Evolutionary conservation across 2,797 vertebrate species (phyloP).

Genomic region (Tadarida brasiliensis): DNA sequence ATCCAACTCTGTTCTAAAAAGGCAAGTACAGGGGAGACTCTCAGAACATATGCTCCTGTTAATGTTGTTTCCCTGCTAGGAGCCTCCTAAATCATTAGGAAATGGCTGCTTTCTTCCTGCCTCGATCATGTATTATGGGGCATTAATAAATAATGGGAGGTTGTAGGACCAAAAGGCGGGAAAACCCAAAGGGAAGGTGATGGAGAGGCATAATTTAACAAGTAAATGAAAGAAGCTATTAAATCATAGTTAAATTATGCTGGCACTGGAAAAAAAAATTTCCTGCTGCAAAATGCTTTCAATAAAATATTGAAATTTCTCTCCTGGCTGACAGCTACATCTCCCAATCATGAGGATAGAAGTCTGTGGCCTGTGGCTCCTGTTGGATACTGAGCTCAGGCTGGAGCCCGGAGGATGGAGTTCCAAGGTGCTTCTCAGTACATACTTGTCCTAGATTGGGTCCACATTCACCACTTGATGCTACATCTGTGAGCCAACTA

Average conservation of each 20-base stretch:
- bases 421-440: not conserved
- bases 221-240: slow-evolving; percentile 88
- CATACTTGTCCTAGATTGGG: not conserved
- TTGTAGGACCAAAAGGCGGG: slow-evolving; percentile 85
- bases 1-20: slow-evolving; percentile 63
- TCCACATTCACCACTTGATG: not conserved
- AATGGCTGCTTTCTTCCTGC: slow-evolving; percentile 82
- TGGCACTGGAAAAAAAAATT: slow-evolving; percentile 78
- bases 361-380: slow-evolving; percentile 59
- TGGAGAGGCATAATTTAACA: slow-evolving; percentile 87
- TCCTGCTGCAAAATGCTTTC: slow-evolving; percentile 81
- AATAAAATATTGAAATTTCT: slow-evolving; percentile 87
- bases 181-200: slow-evolving; percentile 86
- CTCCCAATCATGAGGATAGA: slow-evolving; percentile 36
- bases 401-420: not conserved
- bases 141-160: slow-evolving; percentile 88
- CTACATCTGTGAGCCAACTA: not conserved
- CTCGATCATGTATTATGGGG: slow-evolving; percentile 82
- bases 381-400: not conserved
- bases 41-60: slow-evolving; percentile 71
- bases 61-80: slow-evolving; percentile 76
- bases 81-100: slow-evolving; percentile 85
- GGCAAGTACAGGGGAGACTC: slow-evolving; percentile 75
- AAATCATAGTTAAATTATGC: slow-evolving; percentile 88
- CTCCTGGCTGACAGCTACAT: slow-evolving; percentile 80